Conservation (phyloP, 2,797 vertebrate species). For the Protosalanx chinensis region DNA sequence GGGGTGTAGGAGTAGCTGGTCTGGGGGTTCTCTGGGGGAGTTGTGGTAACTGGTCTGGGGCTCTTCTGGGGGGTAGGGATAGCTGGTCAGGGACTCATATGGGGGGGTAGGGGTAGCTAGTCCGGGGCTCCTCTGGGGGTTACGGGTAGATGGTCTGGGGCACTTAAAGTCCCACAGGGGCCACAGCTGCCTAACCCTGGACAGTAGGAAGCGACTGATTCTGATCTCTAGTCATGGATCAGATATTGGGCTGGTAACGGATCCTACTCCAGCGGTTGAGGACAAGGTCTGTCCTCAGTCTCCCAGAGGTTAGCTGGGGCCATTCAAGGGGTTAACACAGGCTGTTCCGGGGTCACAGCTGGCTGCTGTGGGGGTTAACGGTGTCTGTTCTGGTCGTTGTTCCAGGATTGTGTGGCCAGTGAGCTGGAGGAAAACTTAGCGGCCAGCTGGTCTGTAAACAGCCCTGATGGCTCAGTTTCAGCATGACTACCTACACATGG, state of each 20-base stretch:
- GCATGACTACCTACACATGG: constrained; percentile 4
- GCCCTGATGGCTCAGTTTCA: constrained; percentile 40
- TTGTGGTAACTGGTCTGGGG: neutral
- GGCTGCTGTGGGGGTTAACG: constrained; percentile 60
- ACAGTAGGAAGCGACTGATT: constrained; percentile 35
- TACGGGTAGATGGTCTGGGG: neutral
- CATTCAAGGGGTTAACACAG: constrained; percentile 47
- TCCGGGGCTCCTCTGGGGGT: neutral
- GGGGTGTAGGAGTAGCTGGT: constrained; percentile 64
- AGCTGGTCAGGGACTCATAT: constrained; percentile 58
- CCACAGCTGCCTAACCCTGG: neutral
- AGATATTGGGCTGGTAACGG: constrained; percentile 30
- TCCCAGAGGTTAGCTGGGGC: constrained; percentile 36
- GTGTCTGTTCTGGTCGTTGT: constrained; percentile 60
- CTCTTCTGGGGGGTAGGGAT: constrained; percentile 14
- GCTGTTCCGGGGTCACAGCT: constrained; percentile 56
- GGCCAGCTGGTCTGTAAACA: constrained; percentile 86
- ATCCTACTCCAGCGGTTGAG: constrained; percentile 35
- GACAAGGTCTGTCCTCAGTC: constrained; percentile 14
- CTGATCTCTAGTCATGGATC: constrained; percentile 30
- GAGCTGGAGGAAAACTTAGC: constrained; percentile 75
- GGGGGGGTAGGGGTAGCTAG: neutral
- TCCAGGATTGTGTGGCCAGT: constrained; percentile 76
- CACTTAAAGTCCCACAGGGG: neutral
- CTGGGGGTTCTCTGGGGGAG: constrained; percentile 42